Base-by-base conservation (phyloP, 37 sponge, comb jelly and placozoan species). In the Beroe forskalii region DNA sequence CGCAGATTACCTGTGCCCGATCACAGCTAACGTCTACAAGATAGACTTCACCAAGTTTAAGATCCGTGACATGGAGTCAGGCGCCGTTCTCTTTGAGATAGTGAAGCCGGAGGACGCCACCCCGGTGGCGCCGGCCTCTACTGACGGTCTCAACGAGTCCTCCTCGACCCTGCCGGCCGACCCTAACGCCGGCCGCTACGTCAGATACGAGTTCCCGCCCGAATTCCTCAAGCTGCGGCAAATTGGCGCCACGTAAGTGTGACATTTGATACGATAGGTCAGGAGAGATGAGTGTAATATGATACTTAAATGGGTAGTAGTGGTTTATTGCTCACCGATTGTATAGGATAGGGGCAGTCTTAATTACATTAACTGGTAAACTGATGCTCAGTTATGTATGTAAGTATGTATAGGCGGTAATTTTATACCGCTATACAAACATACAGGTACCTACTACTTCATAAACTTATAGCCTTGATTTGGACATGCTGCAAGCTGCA, bases 171-270 rank as follows among this genome's bases (percentile, higher is more conserved):
- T 75, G 0, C 67, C 91, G 3, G 72, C 92, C 40, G 94, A 94
- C 0, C 90, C 90, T 31, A 66, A 62, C 39, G 67, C 89, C n/a
- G 94, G 93, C 37, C 92, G 99, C 30, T 96, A 92, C 55, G 94
- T 98, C 2, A 64, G 94, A 17, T 98, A 96, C 89, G 92, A 94
- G 41, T 96, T 98, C 31, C 95, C 97, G 24, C 93, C 96, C 39
- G 91, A 92, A 19, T 94, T 98, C 42, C 94, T 98, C 32, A 91
- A 91, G 4, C 91, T 95, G n/a, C 92, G 76, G 90, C 91, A 91
- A 28, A 40, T 98, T 89, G 99, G 99, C 62, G 99, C 99, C 55
- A 94, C 95, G 96, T 97, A 76, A 93, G 97, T 93, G 24, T 0
- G n/a, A n/a, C n/a, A n/a, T n/a, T n/a, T n/a, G n/a, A 6, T 62